phyloP scores from a whole-genome alignment of 2,113 vertebrate genomes.

The Mixornis gularis region DNA sequence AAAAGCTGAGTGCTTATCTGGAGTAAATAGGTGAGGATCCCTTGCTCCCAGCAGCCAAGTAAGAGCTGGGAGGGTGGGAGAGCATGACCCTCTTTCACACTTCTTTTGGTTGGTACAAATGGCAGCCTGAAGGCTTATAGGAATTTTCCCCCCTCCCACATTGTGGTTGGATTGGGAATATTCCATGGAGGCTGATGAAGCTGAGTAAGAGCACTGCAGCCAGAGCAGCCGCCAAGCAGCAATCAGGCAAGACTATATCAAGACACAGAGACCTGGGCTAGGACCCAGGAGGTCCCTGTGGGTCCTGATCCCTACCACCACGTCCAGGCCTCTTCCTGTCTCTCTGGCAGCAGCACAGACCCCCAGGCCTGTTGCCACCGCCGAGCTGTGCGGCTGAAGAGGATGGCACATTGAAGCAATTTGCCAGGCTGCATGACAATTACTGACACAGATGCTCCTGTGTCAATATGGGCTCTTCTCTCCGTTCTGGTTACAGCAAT shows the following conservation, averaged over 20 bases:
- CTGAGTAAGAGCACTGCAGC: background rate
- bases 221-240: background rate
- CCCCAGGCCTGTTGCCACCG: background rate
- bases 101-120: background rate
- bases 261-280: background rate
- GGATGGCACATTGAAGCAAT: conserved; percentile 46
- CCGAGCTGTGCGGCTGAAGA: conserved; percentile 3
- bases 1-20: background rate
- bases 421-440: conserved; percentile 54
- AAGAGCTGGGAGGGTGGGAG: background rate
- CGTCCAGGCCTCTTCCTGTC: background rate
- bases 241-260: background rate
- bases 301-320: background rate
- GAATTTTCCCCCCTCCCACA: background rate
- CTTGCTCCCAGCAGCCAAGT: background rate
- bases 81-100: background rate
- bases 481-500: conserved; percentile 28
- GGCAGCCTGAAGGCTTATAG: background rate
- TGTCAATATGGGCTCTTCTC: conserved; percentile 65
- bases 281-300: background rate
- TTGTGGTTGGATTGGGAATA: background rate
- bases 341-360: background rate
- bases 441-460: conserved; percentile 67
- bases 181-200: background rate
- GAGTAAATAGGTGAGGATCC: background rate